These are phyloP conservation scores for Podarcis raffonei DNA, from an alignment of 2,113 vertebrate species.

Conservation along the genomic window DNA sequence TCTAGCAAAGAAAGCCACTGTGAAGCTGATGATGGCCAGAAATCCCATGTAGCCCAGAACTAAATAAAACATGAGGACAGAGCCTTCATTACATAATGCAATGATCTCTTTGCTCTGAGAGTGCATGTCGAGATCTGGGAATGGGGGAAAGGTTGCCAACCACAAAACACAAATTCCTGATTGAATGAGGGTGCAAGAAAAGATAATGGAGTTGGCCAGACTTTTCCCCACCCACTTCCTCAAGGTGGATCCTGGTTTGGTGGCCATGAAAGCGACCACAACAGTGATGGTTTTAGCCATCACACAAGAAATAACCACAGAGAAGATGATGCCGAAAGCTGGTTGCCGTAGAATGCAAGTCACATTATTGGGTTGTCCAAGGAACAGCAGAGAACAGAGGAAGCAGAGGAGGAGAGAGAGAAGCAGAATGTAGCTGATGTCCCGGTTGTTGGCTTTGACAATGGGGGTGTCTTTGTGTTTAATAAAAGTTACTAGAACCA, in stretches of 20 bases:
- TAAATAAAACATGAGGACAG: background rate
- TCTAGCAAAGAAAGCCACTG: background rate
- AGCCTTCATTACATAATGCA: background rate
- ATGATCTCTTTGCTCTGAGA: background rate
- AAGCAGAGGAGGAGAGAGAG: background rate
- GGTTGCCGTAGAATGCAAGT: background rate
- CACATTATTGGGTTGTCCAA: background rate
- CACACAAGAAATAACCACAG: background rate
- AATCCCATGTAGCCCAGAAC: background rate
- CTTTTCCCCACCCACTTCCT: background rate
- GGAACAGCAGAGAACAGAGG: background rate
- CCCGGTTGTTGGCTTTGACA: background rate
- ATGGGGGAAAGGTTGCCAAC: background rate
- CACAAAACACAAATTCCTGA: background rate
- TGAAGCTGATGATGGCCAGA: background rate
- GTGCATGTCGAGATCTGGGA: background rate
- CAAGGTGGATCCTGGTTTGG: background rate
- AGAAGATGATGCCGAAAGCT: constrained; percentile 6
- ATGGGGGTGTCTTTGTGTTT: background rate
- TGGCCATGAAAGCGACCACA: constrained; percentile 1
- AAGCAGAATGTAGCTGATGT: background rate
- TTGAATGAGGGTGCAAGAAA: background rate
- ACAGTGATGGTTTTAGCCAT: constrained; percentile 16
- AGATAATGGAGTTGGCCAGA: background rate
- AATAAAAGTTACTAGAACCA: background rate